Evolutionary conservation across 2,888 invertebrate genomes (phyloP).

Genomic region (Automeris io): DNA sequence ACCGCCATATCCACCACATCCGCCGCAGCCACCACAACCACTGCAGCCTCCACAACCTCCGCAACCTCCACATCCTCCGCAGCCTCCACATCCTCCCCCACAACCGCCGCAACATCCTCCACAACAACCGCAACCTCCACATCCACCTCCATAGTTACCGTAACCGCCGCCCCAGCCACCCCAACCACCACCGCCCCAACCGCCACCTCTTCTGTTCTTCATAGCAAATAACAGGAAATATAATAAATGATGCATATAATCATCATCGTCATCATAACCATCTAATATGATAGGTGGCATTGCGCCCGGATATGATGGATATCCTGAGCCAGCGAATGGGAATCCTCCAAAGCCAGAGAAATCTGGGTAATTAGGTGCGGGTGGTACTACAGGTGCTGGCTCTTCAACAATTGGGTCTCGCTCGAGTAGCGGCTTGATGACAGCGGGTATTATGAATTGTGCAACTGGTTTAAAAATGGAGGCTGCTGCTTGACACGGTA

Average conservation of each 20-base stretch:
- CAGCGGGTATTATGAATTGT: slow-evolving; percentile 41
- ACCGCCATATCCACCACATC: neutral
- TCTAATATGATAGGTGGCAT: slow-evolving; percentile 36
- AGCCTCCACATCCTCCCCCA: slow-evolving; percentile 12
- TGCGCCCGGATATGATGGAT: slow-evolving; percentile 13
- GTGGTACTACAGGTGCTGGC: slow-evolving; percentile 13
- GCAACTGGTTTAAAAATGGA: slow-evolving; percentile 21
- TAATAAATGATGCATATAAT: slow-evolving; percentile 28
- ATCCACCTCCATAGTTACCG: slow-evolving; percentile 13
- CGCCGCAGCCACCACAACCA: neutral
- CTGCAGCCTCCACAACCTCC: slow-evolving; percentile 7
- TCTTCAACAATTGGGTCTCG: slow-evolving; percentile 19
- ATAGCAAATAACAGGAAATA: slow-evolving; percentile 43
- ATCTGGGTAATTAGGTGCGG: slow-evolving; percentile 15
- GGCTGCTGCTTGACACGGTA: slow-evolving; percentile 11
- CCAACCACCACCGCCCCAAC: slow-evolving; percentile 14
- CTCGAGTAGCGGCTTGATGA: slow-evolving; percentile 35
- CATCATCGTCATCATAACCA: slow-evolving; percentile 24
- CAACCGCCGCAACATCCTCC: slow-evolving; percentile 12
- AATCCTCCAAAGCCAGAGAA: slow-evolving; percentile 7
- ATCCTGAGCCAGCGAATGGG: slow-evolving; percentile 11
- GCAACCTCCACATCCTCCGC: slow-evolving; percentile 10
- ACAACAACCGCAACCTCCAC: slow-evolving; percentile 10
- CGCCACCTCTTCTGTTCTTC: slow-evolving; percentile 25
- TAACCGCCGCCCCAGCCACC: slow-evolving; percentile 16